Evolutionary conservation across 2,797 vertebrate species (phyloP).

Genomic region (Melanotaenia trifasciata): DNA sequence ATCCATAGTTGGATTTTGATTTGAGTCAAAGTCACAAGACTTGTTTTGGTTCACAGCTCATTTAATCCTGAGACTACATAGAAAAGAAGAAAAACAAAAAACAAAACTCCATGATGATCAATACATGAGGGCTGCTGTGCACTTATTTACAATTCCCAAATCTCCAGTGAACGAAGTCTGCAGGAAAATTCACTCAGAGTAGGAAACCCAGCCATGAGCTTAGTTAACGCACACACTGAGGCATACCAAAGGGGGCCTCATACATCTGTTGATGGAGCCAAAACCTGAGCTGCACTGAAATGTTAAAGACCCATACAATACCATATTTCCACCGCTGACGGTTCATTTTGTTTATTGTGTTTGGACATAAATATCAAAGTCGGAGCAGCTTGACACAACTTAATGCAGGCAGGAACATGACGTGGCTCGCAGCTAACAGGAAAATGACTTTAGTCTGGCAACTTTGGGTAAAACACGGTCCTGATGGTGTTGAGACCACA

Average conservation of each 20-base stretch:
- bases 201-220: background rate
- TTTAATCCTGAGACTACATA: background rate
- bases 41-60: background rate
- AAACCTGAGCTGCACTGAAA: background rate
- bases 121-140: background rate
- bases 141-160: background rate
- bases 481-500: constrained; percentile 9
- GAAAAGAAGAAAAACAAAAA: too few relatives aligned
- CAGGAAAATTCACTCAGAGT: background rate
- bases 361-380: too few relatives aligned
- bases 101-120: background rate
- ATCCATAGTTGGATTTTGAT: background rate
- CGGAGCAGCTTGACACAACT: background rate
- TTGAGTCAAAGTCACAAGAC: background rate
- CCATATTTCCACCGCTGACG: background rate
- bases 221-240: constrained; percentile 6
- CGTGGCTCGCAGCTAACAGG: constrained; percentile 31
- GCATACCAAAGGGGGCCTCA: background rate
- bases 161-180: background rate
- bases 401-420: constrained; percentile 27
- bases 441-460: constrained; percentile 35
- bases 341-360: too few relatives aligned
- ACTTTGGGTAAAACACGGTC: constrained; percentile 18
- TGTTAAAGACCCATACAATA: background rate
- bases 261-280: background rate